Percentiles rank a stretch among this genome's conserved stretches.
Evolutionary conservation across 2,113 vertebrate genomes (phyloP).

Genomic region (Poecilia latipinna): DNA sequence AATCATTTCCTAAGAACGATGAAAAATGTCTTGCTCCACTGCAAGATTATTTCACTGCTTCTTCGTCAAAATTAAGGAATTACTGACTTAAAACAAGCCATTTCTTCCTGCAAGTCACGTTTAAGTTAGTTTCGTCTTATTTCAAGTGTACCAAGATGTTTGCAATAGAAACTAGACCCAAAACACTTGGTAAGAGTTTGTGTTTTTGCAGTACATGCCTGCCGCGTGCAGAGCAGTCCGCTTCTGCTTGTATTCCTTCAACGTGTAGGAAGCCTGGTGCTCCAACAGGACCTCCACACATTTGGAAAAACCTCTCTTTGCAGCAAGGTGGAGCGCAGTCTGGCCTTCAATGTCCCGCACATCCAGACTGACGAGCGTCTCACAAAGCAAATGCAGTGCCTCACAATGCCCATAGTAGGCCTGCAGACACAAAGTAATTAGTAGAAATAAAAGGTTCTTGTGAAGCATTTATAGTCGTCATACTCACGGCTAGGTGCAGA

Average conservation of each 20-base stretch:
- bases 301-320: conserved; percentile 84
- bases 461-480: background rate
- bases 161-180: too few relatives aligned
- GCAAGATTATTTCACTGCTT: too few relatives aligned
- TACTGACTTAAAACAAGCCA: too few relatives aligned
- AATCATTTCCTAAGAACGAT: too few relatives aligned
- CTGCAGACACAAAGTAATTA: conserved; percentile 66
- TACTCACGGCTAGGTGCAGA: conserved; percentile 97
- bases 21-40: too few relatives aligned
- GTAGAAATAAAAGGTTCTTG: background rate
- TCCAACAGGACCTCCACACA: conserved; percentile 92
- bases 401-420: conserved; percentile 96
- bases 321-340: conserved; percentile 91
- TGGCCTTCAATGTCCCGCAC: conserved; percentile 89
- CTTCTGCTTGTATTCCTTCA: conserved; percentile 88
- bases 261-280: conserved; percentile 87
- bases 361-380: conserved; percentile 95
- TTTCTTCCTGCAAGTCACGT: too few relatives aligned
- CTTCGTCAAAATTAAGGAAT: too few relatives aligned
- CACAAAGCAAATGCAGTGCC: conserved; percentile 90
- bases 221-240: conserved; percentile 91
- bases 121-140: too few relatives aligned
- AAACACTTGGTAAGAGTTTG: too few relatives aligned
- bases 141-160: too few relatives aligned
- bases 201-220: conserved; percentile 73